Evolutionary conservation across 2,113 vertebrate genomes (phyloP), one percentile per base, ranked within the genome.

Genomic region (Bufo gargarizans): DNA sequence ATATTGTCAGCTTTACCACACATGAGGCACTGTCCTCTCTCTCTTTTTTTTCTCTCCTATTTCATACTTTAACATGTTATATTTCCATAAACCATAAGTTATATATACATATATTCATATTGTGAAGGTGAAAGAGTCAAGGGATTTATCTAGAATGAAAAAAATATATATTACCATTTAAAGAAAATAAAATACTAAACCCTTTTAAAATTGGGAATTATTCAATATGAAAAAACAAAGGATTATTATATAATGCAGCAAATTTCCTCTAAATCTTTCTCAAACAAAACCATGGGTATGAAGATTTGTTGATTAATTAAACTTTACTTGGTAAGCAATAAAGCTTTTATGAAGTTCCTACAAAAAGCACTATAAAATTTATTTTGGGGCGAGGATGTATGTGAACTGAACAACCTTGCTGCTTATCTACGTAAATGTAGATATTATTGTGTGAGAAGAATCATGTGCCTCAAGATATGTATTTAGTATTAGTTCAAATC

Each of bases 171-270:
- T 72, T 16, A 72, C 71, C 3, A 14, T 45, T 72, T 49, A 47
- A 74, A 74, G 9, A 74, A 17, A 74, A 74, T 49, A 49, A 14
- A 74, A 17, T 47, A 74, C 45, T 74, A 17, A 74, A 47, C 14
- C 71, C 45, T 19, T 74, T 47, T 74, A 74, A 74, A 76, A 47
- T 47, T 76, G 72, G 45, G 47, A 76, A 76, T 76, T 76, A 50
- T 49, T 20, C 45, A 19, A 76, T 3, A 76, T 49, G 47, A 45
- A 74, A 76, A 76, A 76, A 20, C 8, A 50, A 76, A 17, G 17
- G 72, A 76, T 76, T 76, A 76, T 50, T 50, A 76, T 17, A 76
- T 76, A 76, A 76, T 10, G 10, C 72, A 76, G 47, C 47, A 76
- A 10, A 76, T 76, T 50, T 17, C 71, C 17, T 6, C 47, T 33